Conservation (phyloP, 2,113 vertebrate genomes). For the Rhabdornis inornatus region DNA sequence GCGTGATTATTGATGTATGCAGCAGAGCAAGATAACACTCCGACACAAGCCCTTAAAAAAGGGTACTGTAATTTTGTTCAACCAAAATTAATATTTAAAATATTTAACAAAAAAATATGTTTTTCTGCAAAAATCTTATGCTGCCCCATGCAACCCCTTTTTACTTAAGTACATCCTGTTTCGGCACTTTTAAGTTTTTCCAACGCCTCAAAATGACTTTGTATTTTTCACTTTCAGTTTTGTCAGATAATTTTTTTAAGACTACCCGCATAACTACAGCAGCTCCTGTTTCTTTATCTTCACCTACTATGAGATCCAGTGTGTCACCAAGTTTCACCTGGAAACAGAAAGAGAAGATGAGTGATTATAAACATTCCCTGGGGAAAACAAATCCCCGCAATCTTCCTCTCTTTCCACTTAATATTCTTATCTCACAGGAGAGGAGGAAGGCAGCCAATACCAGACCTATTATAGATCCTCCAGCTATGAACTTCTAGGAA, state of each 20-base stretch:
- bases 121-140: background rate
- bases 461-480: background rate
- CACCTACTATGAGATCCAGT: slow-evolving; percentile 84
- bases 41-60: slow-evolving; percentile 36
- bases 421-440: background rate
- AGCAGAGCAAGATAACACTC: background rate
- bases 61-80: slow-evolving; percentile 58
- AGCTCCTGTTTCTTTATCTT: slow-evolving; percentile 80
- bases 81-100: slow-evolving; percentile 33
- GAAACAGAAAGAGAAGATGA: background rate
- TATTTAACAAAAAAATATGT: background rate
- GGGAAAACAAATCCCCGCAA: background rate
- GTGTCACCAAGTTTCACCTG: slow-evolving; percentile 93
- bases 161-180: slow-evolving; percentile 75
- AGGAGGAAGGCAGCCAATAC: background rate
- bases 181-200: slow-evolving; percentile 84
- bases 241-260: slow-evolving; percentile 76
- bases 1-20: background rate
- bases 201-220: slow-evolving; percentile 87
- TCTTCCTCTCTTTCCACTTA: background rate
- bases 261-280: slow-evolving; percentile 86
- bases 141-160: background rate
- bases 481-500: background rate
- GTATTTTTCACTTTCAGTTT: slow-evolving; percentile 78
- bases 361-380: background rate